Percentiles rank a stretch among this genome's conserved stretches.
Conservation (phyloP, 2,113 vertebrate genomes). For the Thamnaconus septentrionalis region DNA sequence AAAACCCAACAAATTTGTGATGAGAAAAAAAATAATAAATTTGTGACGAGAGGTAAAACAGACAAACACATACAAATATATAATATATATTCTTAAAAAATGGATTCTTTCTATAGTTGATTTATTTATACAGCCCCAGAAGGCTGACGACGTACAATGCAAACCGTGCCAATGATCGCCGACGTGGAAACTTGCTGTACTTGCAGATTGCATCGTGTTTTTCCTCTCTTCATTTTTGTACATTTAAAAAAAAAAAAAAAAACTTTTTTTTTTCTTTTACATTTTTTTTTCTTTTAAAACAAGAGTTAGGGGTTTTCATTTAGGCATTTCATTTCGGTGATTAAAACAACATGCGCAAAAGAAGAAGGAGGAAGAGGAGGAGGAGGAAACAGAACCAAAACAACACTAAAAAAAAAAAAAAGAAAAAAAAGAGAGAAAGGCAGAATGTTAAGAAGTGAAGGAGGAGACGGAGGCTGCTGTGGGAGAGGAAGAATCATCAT, state of each 20-base stretch:
- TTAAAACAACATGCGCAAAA: constrained; percentile 85
- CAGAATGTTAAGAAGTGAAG: constrained; percentile 66
- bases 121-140: constrained; percentile 73
- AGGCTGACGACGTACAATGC: constrained; percentile 69
- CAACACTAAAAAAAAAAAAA: constrained; percentile 29
- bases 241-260: constrained; percentile 28
- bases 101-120: constrained; percentile 80
- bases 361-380: constrained; percentile 38
- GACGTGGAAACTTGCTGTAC: constrained; percentile 65
- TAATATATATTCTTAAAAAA: constrained; percentile 84
- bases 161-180: constrained; percentile 64
- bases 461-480: constrained; percentile 78
- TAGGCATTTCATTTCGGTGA: constrained; percentile 69
- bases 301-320: constrained; percentile 64
- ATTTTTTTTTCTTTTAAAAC: constrained; percentile 64
- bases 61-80: constrained; percentile 83
- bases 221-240: constrained; percentile 45
- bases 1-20: constrained; percentile 52
- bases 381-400: constrained; percentile 55
- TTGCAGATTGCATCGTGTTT: constrained; percentile 59
- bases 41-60: constrained; percentile 74
- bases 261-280: constrained; percentile 39
- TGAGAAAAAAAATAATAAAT: constrained; percentile 71
- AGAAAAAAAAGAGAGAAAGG: constrained; percentile 55
- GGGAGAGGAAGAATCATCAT: constrained; percentile 75